Base-by-base conservation (phyloP, 2,888 invertebrate species). In the Acheta domesticus region DNA sequence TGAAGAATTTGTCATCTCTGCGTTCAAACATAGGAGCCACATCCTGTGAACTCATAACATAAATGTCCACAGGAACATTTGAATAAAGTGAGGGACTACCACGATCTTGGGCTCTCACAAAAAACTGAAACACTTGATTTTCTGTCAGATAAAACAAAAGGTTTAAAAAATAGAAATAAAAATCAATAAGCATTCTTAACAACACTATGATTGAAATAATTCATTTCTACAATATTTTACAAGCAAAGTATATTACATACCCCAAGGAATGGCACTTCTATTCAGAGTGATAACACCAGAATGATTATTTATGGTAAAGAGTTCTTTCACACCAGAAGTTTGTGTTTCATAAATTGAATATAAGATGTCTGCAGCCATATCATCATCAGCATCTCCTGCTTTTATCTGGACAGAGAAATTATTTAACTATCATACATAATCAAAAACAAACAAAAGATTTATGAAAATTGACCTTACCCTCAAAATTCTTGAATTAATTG, bases 101-200 rank as follows among this genome's bases (percentile, higher is more conserved):
- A 84, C 90, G 91, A 88, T 98, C 97, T 78, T 91, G 91, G 20
- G 96, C 98, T 81, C 95, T 91, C 78, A 98, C 93, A 88, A 97
- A 96, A 86, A 97, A 94, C 88, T 95, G 95, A 86, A 96, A 93
- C 79, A 93, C 89, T 86, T 93, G 92, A 81, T 93, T 93, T 86
- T 92, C 94, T 93, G 84, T 77, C 88, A 88, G 82, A 77, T 74
- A 83, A 83, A 82, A 77, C 79, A 79, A 49, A 77, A 76, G 75
- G 75, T 20, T 75, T 74, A 77, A 77, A 78, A 81, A 73, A 16
- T 77, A 50, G 49, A 76, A 81, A 77, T 36, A 36, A 21, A 36
- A 48, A 75, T 79, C 49, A 20, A 20, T 21, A 77, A 62, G 12
- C 5, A 5, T 62, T n/a, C 62, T n/a, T 16, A 4, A 5, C 16